Base-by-base conservation (phyloP, 2,113 vertebrate species). In the Empidonax traillii region DNA sequence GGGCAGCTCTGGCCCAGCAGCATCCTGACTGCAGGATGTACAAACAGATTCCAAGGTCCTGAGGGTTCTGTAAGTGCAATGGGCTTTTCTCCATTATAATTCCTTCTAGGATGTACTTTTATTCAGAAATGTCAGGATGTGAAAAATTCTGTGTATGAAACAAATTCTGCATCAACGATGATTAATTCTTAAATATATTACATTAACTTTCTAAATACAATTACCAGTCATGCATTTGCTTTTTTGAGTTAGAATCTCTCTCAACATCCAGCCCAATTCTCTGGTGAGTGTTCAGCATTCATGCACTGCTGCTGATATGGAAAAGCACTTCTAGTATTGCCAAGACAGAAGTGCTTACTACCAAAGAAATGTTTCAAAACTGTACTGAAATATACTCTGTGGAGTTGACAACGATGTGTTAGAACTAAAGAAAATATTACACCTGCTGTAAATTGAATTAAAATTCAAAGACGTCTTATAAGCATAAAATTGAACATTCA, bases 341-440 rank as follows among this genome's bases (percentile, higher is more conserved):
- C 91, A 91, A 85, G 59, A 56, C 33, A 62, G 39, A 95, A 95
- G 53, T 89, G 84, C 91, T 94, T 94, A 72, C 73, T 72, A 91
- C 73, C 71, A 90, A 91, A 79, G 89, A 92, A 95, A 85, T 39
- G 59, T 62, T 89, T 91, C 89, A 73, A 75, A 96, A 76, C 19
- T 65, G 44, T 35, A 46, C 78, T 87, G 63, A 89, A 95, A 85
- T 56, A 52, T 21, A 73, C 91, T 89, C 91, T 31, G 2, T 13
- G 72, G 85, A 69, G 35, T 39, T 76, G 72, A 74, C 79, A 88
- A 71, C 0, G 0, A 89, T 1, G 2, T 84, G 73, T 51, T 81
- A 73, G 65, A 80, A 89, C 82, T 93, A 67, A 87, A 73, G 81
- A 69, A 95, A 88, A 93, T 52, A 87, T 30, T 74, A 43, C 78